Evolutionary conservation across 2,113 vertebrate genomes (phyloP).

Genomic region (Daboia siamensis): DNA sequence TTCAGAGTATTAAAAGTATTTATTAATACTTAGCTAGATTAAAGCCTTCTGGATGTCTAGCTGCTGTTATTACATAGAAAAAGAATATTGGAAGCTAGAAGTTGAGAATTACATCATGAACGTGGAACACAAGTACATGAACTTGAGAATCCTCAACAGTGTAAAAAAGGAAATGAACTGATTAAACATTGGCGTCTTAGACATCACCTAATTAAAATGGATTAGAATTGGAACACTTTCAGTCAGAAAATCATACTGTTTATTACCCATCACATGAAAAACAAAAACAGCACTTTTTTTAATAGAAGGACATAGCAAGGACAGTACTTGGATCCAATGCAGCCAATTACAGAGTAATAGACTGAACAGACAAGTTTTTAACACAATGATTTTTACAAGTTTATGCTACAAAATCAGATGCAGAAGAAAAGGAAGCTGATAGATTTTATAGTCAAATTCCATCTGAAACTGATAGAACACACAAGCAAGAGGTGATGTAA

Average conservation of each 20-base stretch:
- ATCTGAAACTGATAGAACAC: neutral
- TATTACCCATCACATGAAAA: neutral
- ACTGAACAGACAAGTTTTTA: neutral
- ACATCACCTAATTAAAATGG: neutral
- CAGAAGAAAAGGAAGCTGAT: neutral
- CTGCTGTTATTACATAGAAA: neutral
- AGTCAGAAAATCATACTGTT: neutral
- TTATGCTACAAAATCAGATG: neutral
- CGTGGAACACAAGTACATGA: neutral
- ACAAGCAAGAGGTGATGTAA: neutral
- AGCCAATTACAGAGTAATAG: neutral
- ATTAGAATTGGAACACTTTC: neutral
- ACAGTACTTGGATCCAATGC: neutral
- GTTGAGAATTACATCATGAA: neutral
- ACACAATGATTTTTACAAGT: neutral
- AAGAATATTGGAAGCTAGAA: neutral
- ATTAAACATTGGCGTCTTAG: neutral
- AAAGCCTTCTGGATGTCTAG: neutral
- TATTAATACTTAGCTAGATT: neutral
- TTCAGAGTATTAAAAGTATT: neutral
- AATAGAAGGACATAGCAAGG: neutral
- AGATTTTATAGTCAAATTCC: neutral
- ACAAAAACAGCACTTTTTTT: neutral
- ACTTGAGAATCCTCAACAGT: neutral
- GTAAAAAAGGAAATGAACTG: neutral